Evolutionary conservation across 2,113 vertebrate species (phyloP), one percentile per base, ranked within the genome.

Genomic region (Chrysochloris asiatica): DNA sequence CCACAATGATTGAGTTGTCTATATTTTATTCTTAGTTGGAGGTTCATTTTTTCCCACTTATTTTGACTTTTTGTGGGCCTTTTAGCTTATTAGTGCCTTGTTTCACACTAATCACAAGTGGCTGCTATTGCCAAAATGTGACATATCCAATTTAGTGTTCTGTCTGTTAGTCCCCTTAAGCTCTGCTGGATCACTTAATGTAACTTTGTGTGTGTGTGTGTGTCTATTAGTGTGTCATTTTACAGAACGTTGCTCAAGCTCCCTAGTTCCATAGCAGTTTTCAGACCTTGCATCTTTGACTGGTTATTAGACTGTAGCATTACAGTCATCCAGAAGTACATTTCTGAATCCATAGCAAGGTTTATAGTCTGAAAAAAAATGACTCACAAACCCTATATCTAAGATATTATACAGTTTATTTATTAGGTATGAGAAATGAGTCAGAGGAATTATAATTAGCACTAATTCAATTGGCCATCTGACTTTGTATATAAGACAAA

Each of bases 221-320:
- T n/a, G n/a, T n/a, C 94, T 86, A 86, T 95, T 95, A 96, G 56
- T 91, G 50, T 92, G 73, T 91, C 84, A 92, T 96, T 94, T 95
- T 92, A 65, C 54, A 91, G 76, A 47, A 47, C 72, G n/a, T 69
- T 84, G 76, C 24, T 80, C 17, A 86, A 86, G 54, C 86, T 83
- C 30, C 54, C 65, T 67, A 83, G 52, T 77, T 88, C 72, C 47
- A 65, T 56, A 78, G 59, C 45, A 77, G 47, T 90, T 79, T 95
- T 82, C 13, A 8, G 59, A 12, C 28, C 80, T 83, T 78, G 43
- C 73, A 28, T 69, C 14, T 88, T 80, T 88, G 88, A 88, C 72
- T 80, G 63, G 59, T 95, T 79, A 52, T n/a, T 87, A 85, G 92
- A 89, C 26, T 72, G 21, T 38, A 69, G n/a, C 75, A 28, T 61